Evolutionary conservation across 2,797 vertebrate genomes (phyloP).

Genomic region (Epinephelus coioides): DNA sequence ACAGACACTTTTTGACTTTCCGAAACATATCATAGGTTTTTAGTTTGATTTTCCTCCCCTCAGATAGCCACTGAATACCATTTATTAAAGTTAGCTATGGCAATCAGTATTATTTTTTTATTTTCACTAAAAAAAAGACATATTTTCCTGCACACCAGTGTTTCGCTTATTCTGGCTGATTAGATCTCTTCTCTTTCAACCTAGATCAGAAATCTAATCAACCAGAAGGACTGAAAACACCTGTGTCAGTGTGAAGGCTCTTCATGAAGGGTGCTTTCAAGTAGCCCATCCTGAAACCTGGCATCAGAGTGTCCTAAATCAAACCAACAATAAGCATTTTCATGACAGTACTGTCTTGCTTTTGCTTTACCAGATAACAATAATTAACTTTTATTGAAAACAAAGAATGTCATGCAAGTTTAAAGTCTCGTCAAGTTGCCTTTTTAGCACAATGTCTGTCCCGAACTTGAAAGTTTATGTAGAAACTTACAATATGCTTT

Average conservation of each 20-base stretch:
- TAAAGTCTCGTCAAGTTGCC: neutral
- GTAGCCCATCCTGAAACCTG: neutral
- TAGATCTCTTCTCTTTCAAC: neutral
- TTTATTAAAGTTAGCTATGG: neutral
- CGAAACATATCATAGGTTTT: neutral
- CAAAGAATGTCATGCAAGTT: neutral
- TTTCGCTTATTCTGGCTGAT: conserved; percentile 1
- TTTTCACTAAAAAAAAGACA: neutral
- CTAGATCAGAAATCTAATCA: conserved; percentile 4
- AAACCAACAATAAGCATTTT: too few relatives aligned
- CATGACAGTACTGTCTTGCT: too few relatives aligned
- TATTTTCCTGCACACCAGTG: neutral
- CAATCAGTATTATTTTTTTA: neutral
- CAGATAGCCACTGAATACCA: neutral
- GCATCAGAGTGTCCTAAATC: neutral
- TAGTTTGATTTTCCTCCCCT: neutral
- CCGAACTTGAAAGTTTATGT: neutral
- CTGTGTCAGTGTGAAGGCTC: neutral
- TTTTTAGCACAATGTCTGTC: neutral
- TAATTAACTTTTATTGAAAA: too few relatives aligned
- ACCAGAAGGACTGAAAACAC: neutral
- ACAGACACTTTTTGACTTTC: neutral
- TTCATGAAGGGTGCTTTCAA: neutral
- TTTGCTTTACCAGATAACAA: too few relatives aligned
- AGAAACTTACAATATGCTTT: neutral